A percentile compares a stretch with the other conserved stretches of the same genome.
These are phyloP conservation scores for Atrichornis clamosus DNA, from an alignment of 2,113 vertebrate genomes.

Conservation along the genomic window DNA sequence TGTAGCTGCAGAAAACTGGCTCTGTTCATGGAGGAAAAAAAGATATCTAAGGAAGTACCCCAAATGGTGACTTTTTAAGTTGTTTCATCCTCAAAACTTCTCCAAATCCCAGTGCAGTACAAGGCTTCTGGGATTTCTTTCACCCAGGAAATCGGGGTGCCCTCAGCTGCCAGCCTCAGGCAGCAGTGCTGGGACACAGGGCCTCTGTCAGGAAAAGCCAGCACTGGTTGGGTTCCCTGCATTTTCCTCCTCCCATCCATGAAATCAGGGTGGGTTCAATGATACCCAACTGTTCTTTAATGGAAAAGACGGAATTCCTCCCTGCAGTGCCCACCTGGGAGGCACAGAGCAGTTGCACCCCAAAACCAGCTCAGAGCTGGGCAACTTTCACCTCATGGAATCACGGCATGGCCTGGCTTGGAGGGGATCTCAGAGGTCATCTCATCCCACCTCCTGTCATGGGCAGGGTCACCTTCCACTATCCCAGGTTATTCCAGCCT, in stretches of 20 bases:
- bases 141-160: not conserved
- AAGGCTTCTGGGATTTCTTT: not conserved
- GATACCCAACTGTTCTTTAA: not conserved
- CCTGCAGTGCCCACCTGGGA: not conserved
- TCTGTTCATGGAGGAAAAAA: not conserved
- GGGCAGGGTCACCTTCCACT: not conserved
- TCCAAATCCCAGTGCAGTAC: too few relatives aligned
- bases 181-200: not conserved
- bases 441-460: not conserved
- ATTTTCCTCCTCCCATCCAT: not conserved
- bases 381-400: not conserved
- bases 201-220: not conserved
- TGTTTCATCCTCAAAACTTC: not conserved
- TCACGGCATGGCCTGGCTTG: not conserved
- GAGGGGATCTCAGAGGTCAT: not conserved
- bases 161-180: not conserved
- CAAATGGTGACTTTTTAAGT: not conserved
- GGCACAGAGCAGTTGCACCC: not conserved
- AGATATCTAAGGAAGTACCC: not conserved
- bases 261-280: not conserved
- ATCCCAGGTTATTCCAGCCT: not conserved
- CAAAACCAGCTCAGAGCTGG: not conserved
- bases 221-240: not conserved
- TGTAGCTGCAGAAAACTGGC: not conserved
- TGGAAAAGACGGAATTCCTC: not conserved